Evolutionary conservation across 2,113 vertebrate species (phyloP).

Genomic region (Clarias macrocephalus): DNA sequence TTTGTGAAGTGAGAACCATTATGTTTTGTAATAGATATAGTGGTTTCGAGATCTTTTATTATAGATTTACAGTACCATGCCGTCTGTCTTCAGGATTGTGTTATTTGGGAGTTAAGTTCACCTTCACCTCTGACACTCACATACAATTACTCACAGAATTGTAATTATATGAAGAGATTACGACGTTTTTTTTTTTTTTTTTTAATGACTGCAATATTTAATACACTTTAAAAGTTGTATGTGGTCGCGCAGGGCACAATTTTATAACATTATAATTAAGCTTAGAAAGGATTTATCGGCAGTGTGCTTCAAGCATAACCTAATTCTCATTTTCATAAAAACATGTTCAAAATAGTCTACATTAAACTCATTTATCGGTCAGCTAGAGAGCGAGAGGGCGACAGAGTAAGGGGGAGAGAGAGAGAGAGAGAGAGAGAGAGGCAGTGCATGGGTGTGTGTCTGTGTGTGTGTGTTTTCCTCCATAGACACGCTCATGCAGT

Average conservation of each 20-base stretch:
- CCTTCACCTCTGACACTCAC: constrained; percentile 75
- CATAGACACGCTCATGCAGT: constrained; percentile 55
- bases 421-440: constrained; percentile 32
- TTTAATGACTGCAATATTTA: constrained; percentile 82
- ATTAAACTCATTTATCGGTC: constrained; percentile 68
- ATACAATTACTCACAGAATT: constrained; percentile 77
- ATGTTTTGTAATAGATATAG: constrained; percentile 56
- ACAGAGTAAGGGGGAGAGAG: constrained; percentile 30
- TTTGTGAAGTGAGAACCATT: constrained; percentile 51
- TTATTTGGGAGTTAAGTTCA: constrained; percentile 74
- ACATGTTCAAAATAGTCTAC: constrained; percentile 74
- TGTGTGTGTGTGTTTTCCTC: constrained; percentile 21
- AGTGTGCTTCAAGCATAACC: constrained; percentile 75
- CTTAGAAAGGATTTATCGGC: constrained; percentile 78
- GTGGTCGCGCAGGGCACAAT: constrained; percentile 66
- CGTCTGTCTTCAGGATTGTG: constrained; percentile 68
- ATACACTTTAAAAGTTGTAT: constrained; percentile 82
- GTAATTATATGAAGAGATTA: constrained; percentile 82
- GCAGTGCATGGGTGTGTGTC: neutral
- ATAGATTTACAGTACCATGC: constrained; percentile 44
- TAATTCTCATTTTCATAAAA: constrained; percentile 81
- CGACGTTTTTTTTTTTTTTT: constrained; percentile 68
- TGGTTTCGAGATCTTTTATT: constrained; percentile 48
- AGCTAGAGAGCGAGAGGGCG: constrained; percentile 1
- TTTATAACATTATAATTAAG: constrained; percentile 78